These are phyloP conservation scores for Mustelus asterias DNA, from an alignment of 2,113 vertebrate genomes.

Conservation along the genomic window DNA sequence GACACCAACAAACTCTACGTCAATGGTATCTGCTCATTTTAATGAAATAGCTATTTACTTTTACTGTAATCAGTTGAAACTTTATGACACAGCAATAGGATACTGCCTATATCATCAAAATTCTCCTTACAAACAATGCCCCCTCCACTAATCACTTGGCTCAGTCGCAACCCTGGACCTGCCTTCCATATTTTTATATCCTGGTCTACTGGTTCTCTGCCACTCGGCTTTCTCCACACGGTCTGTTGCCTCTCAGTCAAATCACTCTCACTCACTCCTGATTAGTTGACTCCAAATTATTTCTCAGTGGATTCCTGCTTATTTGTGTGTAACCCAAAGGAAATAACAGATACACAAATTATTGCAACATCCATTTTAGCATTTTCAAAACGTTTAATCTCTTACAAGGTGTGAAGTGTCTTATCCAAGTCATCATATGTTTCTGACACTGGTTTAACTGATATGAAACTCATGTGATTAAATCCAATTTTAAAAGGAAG, in stretches of 20 bases:
- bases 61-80: not conserved
- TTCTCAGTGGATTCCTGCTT: not conserved
- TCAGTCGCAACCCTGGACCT: not conserved
- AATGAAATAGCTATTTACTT: not conserved
- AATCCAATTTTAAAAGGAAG: not conserved
- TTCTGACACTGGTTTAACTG: not conserved
- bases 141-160: not conserved
- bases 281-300: not conserved
- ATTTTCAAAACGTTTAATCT: not conserved
- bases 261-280: not conserved
- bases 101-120: not conserved
- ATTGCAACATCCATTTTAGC: not conserved
- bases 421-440: not conserved
- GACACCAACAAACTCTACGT: constrained; percentile 41
- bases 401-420: not conserved
- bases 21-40: constrained; percentile 37
- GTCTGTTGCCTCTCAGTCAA: not conserved
- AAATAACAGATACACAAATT: too few relatives aligned
- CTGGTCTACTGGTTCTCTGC: not conserved
- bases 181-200: too few relatives aligned
- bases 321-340: not conserved
- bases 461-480: not conserved
- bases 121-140: not conserved
- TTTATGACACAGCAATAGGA: not conserved
- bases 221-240: not conserved